Evolutionary conservation across 1,140 invertebrate species (phyloP).

Genomic region (roundworm (Caenorhabditis elegans)): DNA sequence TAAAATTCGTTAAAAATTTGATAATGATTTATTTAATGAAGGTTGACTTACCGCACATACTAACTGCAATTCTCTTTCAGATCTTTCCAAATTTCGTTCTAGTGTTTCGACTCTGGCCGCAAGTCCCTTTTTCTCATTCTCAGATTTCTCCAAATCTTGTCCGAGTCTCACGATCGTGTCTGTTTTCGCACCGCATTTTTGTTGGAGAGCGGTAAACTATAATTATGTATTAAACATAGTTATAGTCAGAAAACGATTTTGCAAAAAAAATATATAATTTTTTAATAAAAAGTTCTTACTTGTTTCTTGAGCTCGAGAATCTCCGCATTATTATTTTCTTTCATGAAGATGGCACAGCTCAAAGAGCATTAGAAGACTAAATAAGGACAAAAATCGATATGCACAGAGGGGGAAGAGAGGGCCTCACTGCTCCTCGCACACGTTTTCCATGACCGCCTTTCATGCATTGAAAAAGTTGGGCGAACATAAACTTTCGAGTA

Average conservation of each 20-base stretch:
- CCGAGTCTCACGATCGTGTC: conserved; percentile 34
- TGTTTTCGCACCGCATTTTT: conserved; percentile 40
- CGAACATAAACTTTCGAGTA: neutral
- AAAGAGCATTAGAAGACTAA: neutral
- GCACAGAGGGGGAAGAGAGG: neutral
- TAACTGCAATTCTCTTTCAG: conserved; percentile 20
- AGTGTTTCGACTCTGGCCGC: neutral
- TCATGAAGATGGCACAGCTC: neutral
- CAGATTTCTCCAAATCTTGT: conserved; percentile 34
- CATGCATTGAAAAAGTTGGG: neutral
- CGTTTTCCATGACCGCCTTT: neutral
- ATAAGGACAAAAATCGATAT: neutral
- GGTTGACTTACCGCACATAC: neutral
- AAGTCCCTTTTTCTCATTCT: conserved; percentile 18
- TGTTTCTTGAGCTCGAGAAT: neutral
- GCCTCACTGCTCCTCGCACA: neutral
- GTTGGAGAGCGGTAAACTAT: neutral
- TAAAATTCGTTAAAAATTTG: neutral
- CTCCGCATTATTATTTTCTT: neutral
- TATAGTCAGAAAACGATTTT: neutral
- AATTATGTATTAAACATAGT: too few species aligned
- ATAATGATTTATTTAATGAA: neutral
- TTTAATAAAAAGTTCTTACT: neutral
- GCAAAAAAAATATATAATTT: neutral
- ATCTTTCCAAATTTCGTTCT: conserved; percentile 36